phyloP scores from a whole-genome alignment of 2,113 vertebrate genomes.

The Tinamus guttatus region DNA sequence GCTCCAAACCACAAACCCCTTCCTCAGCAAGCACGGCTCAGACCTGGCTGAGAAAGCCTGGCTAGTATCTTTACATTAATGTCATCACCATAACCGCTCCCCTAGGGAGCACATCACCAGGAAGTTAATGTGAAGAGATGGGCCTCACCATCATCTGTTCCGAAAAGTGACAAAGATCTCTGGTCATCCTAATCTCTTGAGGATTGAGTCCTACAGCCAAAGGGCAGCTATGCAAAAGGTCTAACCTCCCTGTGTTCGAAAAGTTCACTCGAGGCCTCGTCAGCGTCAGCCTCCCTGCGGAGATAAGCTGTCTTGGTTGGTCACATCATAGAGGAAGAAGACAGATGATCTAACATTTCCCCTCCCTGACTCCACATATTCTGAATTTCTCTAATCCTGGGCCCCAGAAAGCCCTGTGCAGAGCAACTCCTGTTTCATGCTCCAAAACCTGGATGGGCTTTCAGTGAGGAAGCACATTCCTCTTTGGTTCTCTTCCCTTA shows the following conservation, averaged over 20 bases:
- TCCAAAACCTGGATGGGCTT: not conserved
- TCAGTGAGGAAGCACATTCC: not conserved
- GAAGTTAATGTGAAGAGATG: constrained; percentile 30
- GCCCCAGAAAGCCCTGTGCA: not conserved
- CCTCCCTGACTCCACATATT: not conserved
- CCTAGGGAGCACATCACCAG: not conserved
- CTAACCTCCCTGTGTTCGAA: not conserved
- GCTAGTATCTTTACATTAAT: not conserved
- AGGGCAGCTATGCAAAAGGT: not conserved
- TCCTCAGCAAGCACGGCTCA: not conserved
- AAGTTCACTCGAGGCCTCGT: not conserved
- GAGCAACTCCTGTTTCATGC: not conserved
- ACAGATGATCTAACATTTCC: not conserved
- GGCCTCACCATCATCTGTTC: not conserved
- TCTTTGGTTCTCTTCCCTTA: not conserved
- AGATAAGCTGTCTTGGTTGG: not conserved
- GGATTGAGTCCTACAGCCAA: not conserved
- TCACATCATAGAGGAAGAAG: not conserved
- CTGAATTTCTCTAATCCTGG: not conserved
- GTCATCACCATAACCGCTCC: not conserved
- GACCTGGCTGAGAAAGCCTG: constrained; percentile 16
- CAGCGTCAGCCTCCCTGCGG: not conserved
- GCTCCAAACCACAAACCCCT: not conserved
- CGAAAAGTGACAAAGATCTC: constrained; percentile 39
- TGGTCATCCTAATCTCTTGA: not conserved